Conservation (phyloP, 2,797 vertebrate genomes). For the Sebastes matsubarae region DNA sequence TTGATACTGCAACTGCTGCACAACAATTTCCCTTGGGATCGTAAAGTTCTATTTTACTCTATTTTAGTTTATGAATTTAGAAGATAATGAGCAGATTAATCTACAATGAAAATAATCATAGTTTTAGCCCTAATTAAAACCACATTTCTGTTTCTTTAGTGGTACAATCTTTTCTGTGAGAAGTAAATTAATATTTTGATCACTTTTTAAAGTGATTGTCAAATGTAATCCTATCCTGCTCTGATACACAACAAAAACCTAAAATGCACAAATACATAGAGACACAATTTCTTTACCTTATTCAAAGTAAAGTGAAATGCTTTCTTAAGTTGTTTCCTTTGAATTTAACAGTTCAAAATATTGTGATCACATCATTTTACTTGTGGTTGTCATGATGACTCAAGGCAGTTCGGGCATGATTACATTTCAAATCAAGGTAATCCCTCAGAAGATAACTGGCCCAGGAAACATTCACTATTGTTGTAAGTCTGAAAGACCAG, state of each 20-base stretch:
- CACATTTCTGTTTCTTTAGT: background rate
- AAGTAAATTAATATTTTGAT: background rate
- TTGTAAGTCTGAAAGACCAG: slow-evolving; percentile 50
- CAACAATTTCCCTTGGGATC: background rate
- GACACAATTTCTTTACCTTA: background rate
- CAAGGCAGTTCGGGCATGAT: slow-evolving; percentile 44
- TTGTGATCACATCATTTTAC: background rate
- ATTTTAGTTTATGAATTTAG: background rate
- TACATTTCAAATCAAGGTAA: slow-evolving; percentile 57
- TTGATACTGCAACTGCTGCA: background rate
- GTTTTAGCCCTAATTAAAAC: background rate
- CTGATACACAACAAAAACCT: background rate
- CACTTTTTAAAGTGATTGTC: background rate
- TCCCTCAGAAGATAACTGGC: slow-evolving; percentile 54
- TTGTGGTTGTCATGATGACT: background rate
- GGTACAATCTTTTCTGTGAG: background rate
- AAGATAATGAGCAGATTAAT: background rate
- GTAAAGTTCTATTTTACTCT: background rate
- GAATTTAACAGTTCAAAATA: background rate
- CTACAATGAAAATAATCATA: background rate
- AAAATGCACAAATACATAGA: background rate
- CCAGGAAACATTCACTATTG: slow-evolving; percentile 51
- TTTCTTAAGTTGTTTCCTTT: background rate
- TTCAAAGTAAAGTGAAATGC: background rate
- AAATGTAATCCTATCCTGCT: background rate